Base-by-base conservation (phyloP, 2,888 invertebrate species). In the Lissonota sp. region DNA sequence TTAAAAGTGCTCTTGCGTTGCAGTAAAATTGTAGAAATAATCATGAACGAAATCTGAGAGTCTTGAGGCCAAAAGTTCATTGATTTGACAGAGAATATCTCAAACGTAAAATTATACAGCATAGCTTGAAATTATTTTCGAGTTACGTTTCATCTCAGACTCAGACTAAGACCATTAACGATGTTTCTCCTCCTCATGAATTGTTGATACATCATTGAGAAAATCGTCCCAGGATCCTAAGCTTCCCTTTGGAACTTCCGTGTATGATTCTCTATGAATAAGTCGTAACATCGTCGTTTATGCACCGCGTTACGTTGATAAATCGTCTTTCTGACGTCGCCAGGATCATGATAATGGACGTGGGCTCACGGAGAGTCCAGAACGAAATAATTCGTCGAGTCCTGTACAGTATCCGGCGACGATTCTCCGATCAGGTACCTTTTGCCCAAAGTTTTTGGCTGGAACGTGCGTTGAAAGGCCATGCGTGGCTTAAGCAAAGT, bases 241-340 rank as follows among this genome's bases (percentile, higher is more conserved):
- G 76, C 60, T 58, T 55, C 70, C 71, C 26, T 3, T 3, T 26
- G 26, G 70, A 80, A 80, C 77, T 70, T 80, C 64, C 69, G 81
- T 86, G 87, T 87, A 88, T 85, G 53, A n/a, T 86, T 85, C 79
- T 86, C 87, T 89, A 91, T 90, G 91, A 91, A 91, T 92, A 90
- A 92, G 87, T 87, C 86, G 91, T 90, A 89, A 91, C 85, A 10
- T 44, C 10, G 44, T 44, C 44, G 44, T 8, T 53, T 53, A 53
- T 84, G 83, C 85, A 84, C 84, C 86, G 86, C 80, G 83, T 80
- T 84, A 86, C 82, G 84, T 89, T 91, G 91, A 91, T 91, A 90
- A 91, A 91, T 91, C 85, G 89, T 89, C 82, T 78, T 75, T 42
- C 73, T 60, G 60, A 64, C 75, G 84, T 78, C 3, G 26, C 26